Conservation (phyloP, 2,113 vertebrate species). For the Eidolon helvum region DNA sequence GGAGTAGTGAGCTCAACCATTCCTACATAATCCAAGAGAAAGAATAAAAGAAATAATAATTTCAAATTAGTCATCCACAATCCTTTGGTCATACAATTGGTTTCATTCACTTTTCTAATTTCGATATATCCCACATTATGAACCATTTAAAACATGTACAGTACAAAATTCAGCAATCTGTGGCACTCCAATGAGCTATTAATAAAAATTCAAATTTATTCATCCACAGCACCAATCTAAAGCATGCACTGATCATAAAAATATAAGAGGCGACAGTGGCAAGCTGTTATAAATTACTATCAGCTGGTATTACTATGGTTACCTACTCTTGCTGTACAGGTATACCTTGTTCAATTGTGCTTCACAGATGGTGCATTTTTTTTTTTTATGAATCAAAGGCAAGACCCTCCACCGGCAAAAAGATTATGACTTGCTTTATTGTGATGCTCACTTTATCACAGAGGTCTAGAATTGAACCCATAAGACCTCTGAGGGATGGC, state of each 20-base stretch:
- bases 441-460: not conserved
- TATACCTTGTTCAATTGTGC: not conserved
- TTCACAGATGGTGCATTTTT: not conserved
- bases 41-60: not conserved
- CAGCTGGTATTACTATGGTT: not conserved
- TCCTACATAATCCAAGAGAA: slow-evolving; percentile 59
- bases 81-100: not conserved
- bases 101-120: not conserved
- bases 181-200: not conserved
- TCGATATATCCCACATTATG: not conserved
- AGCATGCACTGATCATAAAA: not conserved
- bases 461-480: not conserved
- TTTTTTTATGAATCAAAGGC: not conserved
- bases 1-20: slow-evolving; percentile 62
- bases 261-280: not conserved
- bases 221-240: not conserved
- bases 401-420: not conserved
- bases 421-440: not conserved
- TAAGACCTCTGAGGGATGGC: not conserved
- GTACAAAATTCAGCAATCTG: not conserved
- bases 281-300: not conserved
- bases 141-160: not conserved
- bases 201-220: not conserved
- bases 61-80: not conserved
- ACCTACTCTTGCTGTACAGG: not conserved